Base-by-base conservation (phyloP, 1,140 invertebrate genomes). In the Drosophila ogumai region DNA sequence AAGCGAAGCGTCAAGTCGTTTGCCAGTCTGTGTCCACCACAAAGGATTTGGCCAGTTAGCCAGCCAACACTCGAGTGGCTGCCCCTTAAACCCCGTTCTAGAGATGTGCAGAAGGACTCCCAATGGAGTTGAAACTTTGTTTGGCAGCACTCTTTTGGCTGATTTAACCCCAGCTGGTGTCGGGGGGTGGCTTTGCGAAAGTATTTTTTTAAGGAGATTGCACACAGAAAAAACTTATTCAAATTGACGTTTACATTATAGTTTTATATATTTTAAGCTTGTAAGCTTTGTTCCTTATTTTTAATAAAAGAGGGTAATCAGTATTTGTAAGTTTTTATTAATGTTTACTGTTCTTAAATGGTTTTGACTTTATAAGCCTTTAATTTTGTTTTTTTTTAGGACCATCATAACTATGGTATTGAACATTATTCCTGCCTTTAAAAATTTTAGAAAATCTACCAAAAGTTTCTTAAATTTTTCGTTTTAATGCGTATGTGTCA, bases 1-100 rank as follows among this genome's bases (percentile, higher is more conserved):
- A 88, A 88, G 84, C 84, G 84, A 88, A 88, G 84, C 84, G 73
- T 88, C 84, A 88, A 88, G 84, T 88, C 84, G 84, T 88, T 88
- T 88, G 84, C 76, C 68, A 57, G 80, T 79, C 82, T 84, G 59
- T 71, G 59, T 71, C 71, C 72, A 87, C 84, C 85, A 78, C 84
- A 88, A 82, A 72, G 81, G 84, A 87, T 90, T 87, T 88, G 80
- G 84, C 82, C 82, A 82, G 82, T 88, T 87, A 88, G 82, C 80
- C 76, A 77, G 71, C 71, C 69, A 77, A 77, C 74, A 87, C 79
- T 86, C 82, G 74, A 86, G 69, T 82, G 84, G 65, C 47, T 40
- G 46, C 43, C 43, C 63, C 41, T 63, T 47, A 25, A 59, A 49
- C 13, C 25, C n/a, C 32, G 32, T 40, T n/a, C 49, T 68, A 88